Base-by-base conservation (phyloP, 2,888 invertebrate genomes). In the Drosophila histrio region DNA sequence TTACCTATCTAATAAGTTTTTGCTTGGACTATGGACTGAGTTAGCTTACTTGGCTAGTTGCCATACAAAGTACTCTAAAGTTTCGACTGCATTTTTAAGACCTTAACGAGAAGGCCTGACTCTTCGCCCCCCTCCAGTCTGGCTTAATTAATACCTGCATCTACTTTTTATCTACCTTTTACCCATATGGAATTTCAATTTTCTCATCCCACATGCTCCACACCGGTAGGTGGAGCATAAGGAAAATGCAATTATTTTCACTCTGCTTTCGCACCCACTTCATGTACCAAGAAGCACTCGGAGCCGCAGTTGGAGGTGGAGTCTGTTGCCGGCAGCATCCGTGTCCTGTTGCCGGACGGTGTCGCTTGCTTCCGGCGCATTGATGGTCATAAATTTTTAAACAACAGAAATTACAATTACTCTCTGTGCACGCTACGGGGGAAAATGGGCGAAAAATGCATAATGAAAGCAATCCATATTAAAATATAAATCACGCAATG, bases 361-460 rank as follows among this genome's bases (percentile, higher is more conserved):
- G 68, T 64, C 68, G 63, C 34, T 26, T 26, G 70, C 74, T 77
- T 67, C 68, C 60, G 75, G 73, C 73, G 41, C 61, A 77, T 73
- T 87, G 85, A 85, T 79, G 86, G 83, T 65, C 73, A 82, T 83
- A 87, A 87, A 87, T 86, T 87, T 77, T 85, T 79, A 74, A 82
- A 85, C 77, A 83, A 82, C 86, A 72, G 77, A 79, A 87, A 87
- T 87, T 87, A 87, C 88, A 83, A 82, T 87, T 82, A 82, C 83
- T 59, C 62, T 34, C 32, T 21, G 26, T 15, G n/a, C 13, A 34
- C 11, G 41, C 17, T 9, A 8, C 39, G 49, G 32, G 28, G 63
- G 43, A 68, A 66, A 75, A 72, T 67, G 28, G 52, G 67, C 59
- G 83, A 84, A 87, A 87, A 84, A 72, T 81, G 87, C 87, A 81